Evolutionary conservation across 2,113 vertebrate species (phyloP), one percentile per base, ranked within the genome.

Genomic region (Halcyon malimbica): DNA sequence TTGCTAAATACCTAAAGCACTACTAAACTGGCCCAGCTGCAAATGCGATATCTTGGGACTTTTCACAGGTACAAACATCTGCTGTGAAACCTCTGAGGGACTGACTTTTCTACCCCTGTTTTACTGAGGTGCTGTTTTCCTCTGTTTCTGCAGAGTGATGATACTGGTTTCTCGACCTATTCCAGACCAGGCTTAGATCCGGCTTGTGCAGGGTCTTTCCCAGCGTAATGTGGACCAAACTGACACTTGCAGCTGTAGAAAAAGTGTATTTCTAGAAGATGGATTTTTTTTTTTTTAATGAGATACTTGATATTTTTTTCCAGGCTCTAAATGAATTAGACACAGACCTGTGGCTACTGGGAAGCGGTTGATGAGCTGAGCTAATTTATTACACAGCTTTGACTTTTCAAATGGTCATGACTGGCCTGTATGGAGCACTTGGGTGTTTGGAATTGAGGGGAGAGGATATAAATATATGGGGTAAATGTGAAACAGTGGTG

Each of bases 151-250:
- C 2, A 0, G 16, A 46, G 23, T 9, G 41, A 64, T 15, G 8
- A 10, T 44, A 17, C 0, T 0, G 0, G 39, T 81, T 77, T 75
- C 46, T 75, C 0, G 1, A 69, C 31, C 11, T 74, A 0, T 70
- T 81, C 41, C 63, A 56, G 51, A 21, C 42, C 29, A 67, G 62
- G 41, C n/a, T 96, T 62, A 57, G 53, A n/a, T 85, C 37, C 44
- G 65, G 24, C 57, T 50, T 18, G 13, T 57, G 53, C 33, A 11
- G 53, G 12, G 19, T 37, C 33, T 82, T 69, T 85, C 41, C 37
- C 17, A 12, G 20, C 17, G 33, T 65, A 87, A n/a, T 0, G 0
- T 8, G 16, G 37, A 65, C 8, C 7, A 83, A 86, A 76, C 11
- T 0, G 0, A 26, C 5, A 3, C 50, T 79, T 84, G 25, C 59